Evolutionary conservation across 2,113 vertebrate species (phyloP).

Genomic region (Pyrgilauda ruficollis): DNA sequence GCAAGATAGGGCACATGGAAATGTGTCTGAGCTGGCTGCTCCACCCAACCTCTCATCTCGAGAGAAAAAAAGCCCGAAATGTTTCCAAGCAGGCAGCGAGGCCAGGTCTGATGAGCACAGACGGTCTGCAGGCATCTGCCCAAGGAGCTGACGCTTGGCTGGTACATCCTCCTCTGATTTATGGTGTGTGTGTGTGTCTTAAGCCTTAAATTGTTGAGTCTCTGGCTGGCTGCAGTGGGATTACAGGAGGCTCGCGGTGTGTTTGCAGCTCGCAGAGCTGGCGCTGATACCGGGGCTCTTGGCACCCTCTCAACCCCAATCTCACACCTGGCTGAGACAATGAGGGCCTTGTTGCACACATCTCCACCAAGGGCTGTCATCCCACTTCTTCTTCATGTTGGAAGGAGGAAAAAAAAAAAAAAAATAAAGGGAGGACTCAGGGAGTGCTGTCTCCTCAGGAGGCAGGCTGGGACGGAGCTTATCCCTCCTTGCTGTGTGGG

Average conservation of each 20-base stretch:
- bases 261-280: conserved; percentile 76
- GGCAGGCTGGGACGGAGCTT: background rate
- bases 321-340: conserved; percentile 87
- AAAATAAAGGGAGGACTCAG: background rate
- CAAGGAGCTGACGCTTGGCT: conserved; percentile 75
- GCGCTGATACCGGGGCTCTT: conserved; percentile 66
- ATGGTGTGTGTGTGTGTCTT: conserved; percentile 63
- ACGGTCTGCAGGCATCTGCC: conserved; percentile 78
- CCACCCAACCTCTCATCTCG: conserved; percentile 77
- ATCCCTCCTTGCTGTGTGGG: background rate
- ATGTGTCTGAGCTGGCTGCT: conserved; percentile 66
- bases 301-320: conserved; percentile 71
- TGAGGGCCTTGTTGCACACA: conserved; percentile 78
- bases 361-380: conserved; percentile 51
- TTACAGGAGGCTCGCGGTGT: conserved; percentile 67
- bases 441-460: background rate
- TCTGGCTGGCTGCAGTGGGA: conserved; percentile 75
- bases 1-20: conserved; percentile 76
- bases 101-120: conserved; percentile 74
- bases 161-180: conserved; percentile 78
- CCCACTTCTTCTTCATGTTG: conserved; percentile 35
- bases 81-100: conserved; percentile 73
- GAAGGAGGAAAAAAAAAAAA: background rate
- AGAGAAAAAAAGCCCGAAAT: background rate
- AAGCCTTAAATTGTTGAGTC: conserved; percentile 79